Evolutionary conservation across 2,888 invertebrate species (phyloP).

Genomic region (Oscheius sp.): DNA sequence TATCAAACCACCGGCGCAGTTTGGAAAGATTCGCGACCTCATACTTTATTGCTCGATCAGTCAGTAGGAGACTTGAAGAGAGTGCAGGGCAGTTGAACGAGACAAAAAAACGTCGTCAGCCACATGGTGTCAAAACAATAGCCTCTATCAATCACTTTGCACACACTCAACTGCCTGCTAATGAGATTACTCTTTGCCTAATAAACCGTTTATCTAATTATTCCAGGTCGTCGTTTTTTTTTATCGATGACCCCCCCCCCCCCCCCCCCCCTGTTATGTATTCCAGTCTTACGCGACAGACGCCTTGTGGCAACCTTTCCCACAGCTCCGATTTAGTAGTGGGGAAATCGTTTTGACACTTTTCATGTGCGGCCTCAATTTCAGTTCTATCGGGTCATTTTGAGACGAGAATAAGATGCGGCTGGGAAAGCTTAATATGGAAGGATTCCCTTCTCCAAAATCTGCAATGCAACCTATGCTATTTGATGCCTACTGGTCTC

Average conservation of each 20-base stretch:
- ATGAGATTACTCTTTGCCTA: too few relatives aligned
- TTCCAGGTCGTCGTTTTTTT: neutral
- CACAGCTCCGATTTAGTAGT: conserved; percentile 4
- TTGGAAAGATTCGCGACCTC: too few relatives aligned
- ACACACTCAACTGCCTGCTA: neutral
- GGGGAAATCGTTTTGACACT: conserved; percentile 2
- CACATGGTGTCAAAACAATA: conserved; percentile 31
- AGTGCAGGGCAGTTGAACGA: conserved; percentile 12
- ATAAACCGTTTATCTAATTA: conserved; percentile 16
- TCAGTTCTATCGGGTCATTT: neutral
- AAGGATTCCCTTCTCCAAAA: neutral
- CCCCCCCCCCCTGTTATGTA: conserved; percentile 17
- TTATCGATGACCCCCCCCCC: neutral
- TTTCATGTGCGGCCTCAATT: neutral
- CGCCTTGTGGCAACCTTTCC: neutral
- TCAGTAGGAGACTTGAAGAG: too few relatives aligned
- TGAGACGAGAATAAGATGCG: too few relatives aligned
- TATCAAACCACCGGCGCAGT: conserved; percentile 30
- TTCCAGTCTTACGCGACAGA: conserved; percentile 2
- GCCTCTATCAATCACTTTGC: conserved; percentile 21
- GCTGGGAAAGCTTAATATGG: neutral
- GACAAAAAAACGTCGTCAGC: too few relatives aligned
- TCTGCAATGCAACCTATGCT: neutral
- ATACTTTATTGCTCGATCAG: too few relatives aligned
- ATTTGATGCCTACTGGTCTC: neutral